Base-by-base conservation (phyloP, 2,888 invertebrate genomes). In the Plagodis pulveraria region DNA sequence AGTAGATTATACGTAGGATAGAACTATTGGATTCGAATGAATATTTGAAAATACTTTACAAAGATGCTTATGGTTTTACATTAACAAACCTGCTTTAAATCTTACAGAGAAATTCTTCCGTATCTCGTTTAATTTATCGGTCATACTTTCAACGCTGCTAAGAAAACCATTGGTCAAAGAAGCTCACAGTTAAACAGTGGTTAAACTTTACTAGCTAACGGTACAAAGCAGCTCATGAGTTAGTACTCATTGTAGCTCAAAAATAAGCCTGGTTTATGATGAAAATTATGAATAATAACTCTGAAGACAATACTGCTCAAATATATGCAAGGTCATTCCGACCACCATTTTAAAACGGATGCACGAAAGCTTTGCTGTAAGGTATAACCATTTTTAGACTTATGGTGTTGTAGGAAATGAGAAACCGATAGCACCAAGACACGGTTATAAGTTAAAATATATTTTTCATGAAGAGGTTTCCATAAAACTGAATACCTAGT, bases 141-240 rank as follows among this genome's bases (percentile, higher is more conserved):
- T 42, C 7, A 54, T 50, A 56, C 50, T 43, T 55, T 59, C 65
- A 35, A 50, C 49, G 61, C 57, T 44, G 51, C 32, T 50, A 57
- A n/a, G 50, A 56, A 54, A 47, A 60, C 62, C 65, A 66, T 67
- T 55, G 52, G 58, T 63, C 63, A 50, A 42, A 67, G 67, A 69
- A 71, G 72, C 64, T 67, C 64, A 63, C 58, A 67, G 74, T 73
- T 77, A 73, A 73, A 69, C 65, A 55, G 65, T 64, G 67, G 69
- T 74, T 72, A 67, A 74, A 70, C 40, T 75, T 81, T 76, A 78
- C 69, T 74, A 69, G 67, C 68, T 76, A 76, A 76, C 76, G 73
- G 74, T 63, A 56, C 54, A 48, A 63, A 67, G 65, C 56, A 58
- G 65, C 62, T 61, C 62, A 69, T 66, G 67, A 67, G 71, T 74